Base-by-base conservation (phyloP, 2,113 vertebrate species). In the Spea bombifrons region DNA sequence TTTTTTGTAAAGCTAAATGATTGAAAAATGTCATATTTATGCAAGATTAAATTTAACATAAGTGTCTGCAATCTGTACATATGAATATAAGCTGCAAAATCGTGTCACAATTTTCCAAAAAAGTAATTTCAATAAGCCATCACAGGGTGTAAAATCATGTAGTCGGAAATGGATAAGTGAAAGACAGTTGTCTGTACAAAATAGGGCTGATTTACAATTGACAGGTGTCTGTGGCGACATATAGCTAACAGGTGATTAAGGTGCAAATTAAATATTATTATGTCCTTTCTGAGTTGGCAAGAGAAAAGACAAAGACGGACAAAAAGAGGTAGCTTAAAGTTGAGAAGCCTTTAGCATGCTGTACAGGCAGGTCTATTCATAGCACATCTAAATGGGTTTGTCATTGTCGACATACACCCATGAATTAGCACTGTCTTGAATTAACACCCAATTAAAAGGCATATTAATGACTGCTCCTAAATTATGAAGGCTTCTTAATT, bases 41-140 rank as follows among this genome's bases (percentile, higher is more conserved):
- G 46, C 9, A 52, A 64, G 75, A 68, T 76, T 68, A 76, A 76
- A 59, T 17, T 57, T 46, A 44, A 68, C 55, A 12, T 59, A 44
- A 76, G 75, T 12, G 8, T 69, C 65, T 66, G 75, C 75, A 68
- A 76, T 76, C 75, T 67, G 65, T 52, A 68, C 75, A 45, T 67
- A 65, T 68, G 65, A 68, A 59, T 68, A 76, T 68, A 68, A 69
- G 48, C 65, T 47, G 44, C 13, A 66, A 76, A 68, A 66, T 76
- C 48, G 55, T 76, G 50, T 53, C 44, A 53, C 75, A 76, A 69
- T 76, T 76, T 76, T 68, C 65, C 48, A 1, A 30, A 53, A 67
- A 76, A 68, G 75, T 53, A 68, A 76, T 76, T 76, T 66, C 57
- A 76, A 76, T 76, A 65, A 76, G 67, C 52, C 63, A 68, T 76